These are phyloP conservation scores for Cenopis cana DNA, from an alignment of 2,888 invertebrate genomes.

Conservation along the genomic window DNA sequence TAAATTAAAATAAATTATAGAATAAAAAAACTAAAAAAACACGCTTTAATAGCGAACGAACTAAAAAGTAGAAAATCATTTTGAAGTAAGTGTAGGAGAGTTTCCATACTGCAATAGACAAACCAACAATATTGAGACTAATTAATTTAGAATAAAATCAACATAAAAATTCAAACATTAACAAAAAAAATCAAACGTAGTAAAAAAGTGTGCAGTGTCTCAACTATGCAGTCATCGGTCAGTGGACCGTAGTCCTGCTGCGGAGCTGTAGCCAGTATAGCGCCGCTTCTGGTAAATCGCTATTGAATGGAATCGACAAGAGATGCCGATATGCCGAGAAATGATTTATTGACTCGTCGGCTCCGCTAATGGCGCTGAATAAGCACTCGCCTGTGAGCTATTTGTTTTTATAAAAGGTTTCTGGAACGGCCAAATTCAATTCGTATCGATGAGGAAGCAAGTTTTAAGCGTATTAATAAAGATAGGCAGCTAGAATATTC, in stretches of 20 bases:
- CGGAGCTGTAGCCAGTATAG: not conserved
- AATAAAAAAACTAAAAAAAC: too few relatives aligned
- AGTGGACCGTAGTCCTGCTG: constrained; percentile 13
- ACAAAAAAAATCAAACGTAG: too few relatives aligned
- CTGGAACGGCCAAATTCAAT: constrained; percentile 46
- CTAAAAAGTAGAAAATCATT: too few relatives aligned
- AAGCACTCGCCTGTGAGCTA: constrained; percentile 56
- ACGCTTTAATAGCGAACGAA: too few relatives aligned
- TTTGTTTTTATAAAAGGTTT: constrained; percentile 59
- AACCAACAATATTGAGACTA: too few relatives aligned
- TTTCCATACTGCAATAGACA: too few relatives aligned
- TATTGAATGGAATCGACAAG: constrained; percentile 77
- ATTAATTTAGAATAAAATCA: too few relatives aligned
- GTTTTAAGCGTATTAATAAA: constrained; percentile 13
- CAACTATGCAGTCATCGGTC: too few relatives aligned
- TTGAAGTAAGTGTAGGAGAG: too few relatives aligned
- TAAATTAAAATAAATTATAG: too few relatives aligned
- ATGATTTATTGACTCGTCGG: constrained; percentile 80
- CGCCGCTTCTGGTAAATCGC: constrained; percentile 62
- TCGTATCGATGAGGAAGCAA: constrained; percentile 17
- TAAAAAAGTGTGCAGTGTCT: too few relatives aligned
- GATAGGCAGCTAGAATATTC: not conserved
- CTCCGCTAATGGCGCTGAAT: constrained; percentile 64
- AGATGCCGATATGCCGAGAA: constrained; percentile 69
- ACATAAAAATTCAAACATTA: too few relatives aligned